phyloP scores from a whole-genome alignment of 2,113 vertebrate species.

The Pluvianellus socialis region DNA sequence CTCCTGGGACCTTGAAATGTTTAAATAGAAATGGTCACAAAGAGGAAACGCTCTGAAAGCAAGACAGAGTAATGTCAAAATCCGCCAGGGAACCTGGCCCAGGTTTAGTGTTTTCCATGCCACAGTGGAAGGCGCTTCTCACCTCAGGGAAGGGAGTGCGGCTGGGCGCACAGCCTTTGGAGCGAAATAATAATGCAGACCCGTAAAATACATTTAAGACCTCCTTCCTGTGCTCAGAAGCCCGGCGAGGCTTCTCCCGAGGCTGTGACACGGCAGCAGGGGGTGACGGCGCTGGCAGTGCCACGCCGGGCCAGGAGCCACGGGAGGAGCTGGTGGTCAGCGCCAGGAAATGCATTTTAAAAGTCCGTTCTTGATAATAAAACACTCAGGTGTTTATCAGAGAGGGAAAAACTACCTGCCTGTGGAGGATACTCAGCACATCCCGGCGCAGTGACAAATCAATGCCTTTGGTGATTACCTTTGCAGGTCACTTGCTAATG shows the following conservation, averaged over 20 bases:
- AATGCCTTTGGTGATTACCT: background rate
- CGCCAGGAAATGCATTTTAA: background rate
- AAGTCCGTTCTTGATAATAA: rapidly evolving
- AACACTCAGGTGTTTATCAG: background rate
- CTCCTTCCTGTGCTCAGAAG: no score
- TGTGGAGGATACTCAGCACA: background rate
- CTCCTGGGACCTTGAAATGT: background rate
- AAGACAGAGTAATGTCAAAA: background rate
- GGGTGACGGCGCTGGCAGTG: no score
- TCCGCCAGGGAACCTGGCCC: background rate
- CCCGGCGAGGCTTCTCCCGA: no score
- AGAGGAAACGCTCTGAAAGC: background rate
- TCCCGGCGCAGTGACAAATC: background rate
- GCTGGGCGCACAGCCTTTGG: no score
- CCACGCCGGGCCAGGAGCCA: no score
- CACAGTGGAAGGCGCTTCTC: background rate
- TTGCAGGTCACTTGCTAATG: slow-evolving; percentile 26
- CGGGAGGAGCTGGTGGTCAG: rapidly evolving
- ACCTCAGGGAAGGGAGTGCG: no score
- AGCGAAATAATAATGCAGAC: background rate
- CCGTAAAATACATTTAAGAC: no score
- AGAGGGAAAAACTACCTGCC: background rate
- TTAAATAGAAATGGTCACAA: background rate
- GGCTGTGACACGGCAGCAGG: no score
- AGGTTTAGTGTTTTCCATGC: background rate